phyloP scores from a whole-genome alignment of 2,888 invertebrate species.

The Polydesmus complanatus region DNA sequence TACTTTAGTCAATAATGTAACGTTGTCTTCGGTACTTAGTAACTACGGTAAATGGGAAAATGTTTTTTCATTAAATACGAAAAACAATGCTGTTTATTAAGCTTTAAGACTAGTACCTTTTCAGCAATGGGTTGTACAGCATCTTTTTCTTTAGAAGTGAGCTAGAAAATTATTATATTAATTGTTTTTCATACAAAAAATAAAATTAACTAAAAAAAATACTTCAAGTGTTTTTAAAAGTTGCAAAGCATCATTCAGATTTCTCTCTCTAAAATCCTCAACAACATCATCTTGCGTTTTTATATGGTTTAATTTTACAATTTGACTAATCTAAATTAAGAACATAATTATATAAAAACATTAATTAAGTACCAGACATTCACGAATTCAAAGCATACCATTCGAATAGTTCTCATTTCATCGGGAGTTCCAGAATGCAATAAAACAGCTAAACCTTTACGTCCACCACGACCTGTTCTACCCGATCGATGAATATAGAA shows the following conservation, averaged over 20 bases:
- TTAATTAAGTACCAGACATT: background rate
- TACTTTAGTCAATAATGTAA: too few relatives aligned
- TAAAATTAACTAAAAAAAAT: background rate
- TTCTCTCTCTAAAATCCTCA: background rate
- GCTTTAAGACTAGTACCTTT: background rate
- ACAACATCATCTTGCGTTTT: background rate
- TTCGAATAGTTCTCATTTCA: constrained; percentile 1
- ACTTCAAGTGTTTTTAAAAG: background rate
- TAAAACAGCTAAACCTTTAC: constrained; percentile 12
- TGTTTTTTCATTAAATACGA: too few relatives aligned
- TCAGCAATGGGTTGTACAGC: constrained; percentile 1
- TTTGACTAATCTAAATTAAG: background rate
- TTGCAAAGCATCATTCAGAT: background rate
- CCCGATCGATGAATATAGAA: constrained; percentile 14
- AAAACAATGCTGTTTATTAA: too few relatives aligned
- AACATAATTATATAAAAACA: background rate
- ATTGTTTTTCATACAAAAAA: background rate
- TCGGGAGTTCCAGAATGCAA: constrained; percentile 2
- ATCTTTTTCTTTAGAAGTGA: constrained; percentile 1
- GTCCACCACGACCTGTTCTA: constrained; percentile 12
- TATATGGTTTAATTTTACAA: constrained; percentile 1
- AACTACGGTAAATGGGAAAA: too few relatives aligned
- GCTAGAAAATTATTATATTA: background rate
- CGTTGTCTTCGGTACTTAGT: too few relatives aligned
- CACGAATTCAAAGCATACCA: constrained; percentile 2